Conservation (phyloP, 2,797 vertebrate species). For the Enteromius paludinosus region DNA sequence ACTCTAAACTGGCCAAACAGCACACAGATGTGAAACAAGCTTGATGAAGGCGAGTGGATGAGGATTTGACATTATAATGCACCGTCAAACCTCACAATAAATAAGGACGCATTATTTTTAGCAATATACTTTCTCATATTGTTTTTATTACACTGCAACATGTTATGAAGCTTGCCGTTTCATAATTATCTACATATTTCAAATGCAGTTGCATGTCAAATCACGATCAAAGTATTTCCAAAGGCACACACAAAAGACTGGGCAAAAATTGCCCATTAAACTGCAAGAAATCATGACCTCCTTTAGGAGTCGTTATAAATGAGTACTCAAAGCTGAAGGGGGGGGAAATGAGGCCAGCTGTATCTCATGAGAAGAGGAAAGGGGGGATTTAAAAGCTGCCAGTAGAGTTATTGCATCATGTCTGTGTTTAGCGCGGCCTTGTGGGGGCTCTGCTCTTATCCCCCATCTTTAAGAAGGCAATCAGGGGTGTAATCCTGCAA, state of each 20-base stretch:
- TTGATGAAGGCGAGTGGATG: not conserved
- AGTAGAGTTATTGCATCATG: conserved; percentile 59
- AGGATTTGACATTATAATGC: not conserved
- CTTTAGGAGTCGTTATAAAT: conserved; percentile 39
- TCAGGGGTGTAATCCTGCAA: conserved; percentile 55
- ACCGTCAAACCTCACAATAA: not conserved
- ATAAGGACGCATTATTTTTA: not conserved
- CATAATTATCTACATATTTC: conserved; percentile 11
- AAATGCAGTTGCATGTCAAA: conserved; percentile 28
- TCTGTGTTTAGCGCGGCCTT: conserved; percentile 55
- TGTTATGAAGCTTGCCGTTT: not conserved
- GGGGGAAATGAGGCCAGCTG: conserved; percentile 46
- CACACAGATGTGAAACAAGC: not conserved
- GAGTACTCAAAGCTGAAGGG: conserved; percentile 41
- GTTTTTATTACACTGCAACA: not conserved
- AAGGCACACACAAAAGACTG: conserved; percentile 16
- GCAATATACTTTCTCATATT: conserved; percentile 4
- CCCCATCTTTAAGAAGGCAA: conserved; percentile 55
- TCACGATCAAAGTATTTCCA: conserved; percentile 24
- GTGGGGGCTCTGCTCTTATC: conserved; percentile 38
- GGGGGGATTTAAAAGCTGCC: conserved; percentile 49
- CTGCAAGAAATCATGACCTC: conserved; percentile 38
- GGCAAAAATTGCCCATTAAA: conserved; percentile 35
- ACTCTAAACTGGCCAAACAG: not conserved
- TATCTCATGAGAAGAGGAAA: conserved; percentile 52